Evolutionary conservation across 2,113 vertebrate species (phyloP), one percentile per base, ranked within the genome.

Genomic region (Bufo gargarizans): DNA sequence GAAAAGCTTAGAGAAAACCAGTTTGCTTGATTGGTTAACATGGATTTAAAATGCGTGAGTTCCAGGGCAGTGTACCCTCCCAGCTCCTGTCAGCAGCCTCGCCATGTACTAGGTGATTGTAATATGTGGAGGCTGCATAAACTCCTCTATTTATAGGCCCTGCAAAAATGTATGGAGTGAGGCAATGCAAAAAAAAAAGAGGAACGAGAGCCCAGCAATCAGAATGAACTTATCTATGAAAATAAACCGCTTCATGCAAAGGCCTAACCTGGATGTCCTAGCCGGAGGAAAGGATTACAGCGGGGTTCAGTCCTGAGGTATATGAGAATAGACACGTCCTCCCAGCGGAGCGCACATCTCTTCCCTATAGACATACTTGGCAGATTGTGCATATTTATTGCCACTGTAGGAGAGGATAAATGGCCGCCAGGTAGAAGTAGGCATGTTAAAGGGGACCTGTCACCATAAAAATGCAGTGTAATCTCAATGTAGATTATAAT

Each of bases 121-220:
- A 76, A 49, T 49, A 14, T 17, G 55, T 16, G 22, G 53, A 33
- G 77, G 19, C 19, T 55, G 17, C 20, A 53, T 49, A 13, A 43
- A 12, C 49, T n/a, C 7, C 22, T n/a, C 76, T 78, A 55, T 55
- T 55, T 77, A 10, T 77, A 77, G 74, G 16, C 74, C 50, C 45
- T 77, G 47, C 76, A 78, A 55, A 53, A 78, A 55, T 78, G 76
- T 55, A 78, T 55, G 50, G 76, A 77, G 74, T 77, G 47, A 19
- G 74, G 47, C 74, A 50, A 77, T 50, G 10, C 14, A 12, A 55
- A 5, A 17, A 55, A 11, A 22, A 4, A 55, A 50, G 76, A n/a
- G 12, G 49, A 49, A 33, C 16, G 56, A 12, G 77, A n/a, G 19
- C 7, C 50, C 50, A 22, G 14, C 13, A 56, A 58, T 59, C 6